These are phyloP conservation scores for Atherix ibis DNA, from an alignment of 2,888 invertebrate genomes.

Conservation along the genomic window DNA sequence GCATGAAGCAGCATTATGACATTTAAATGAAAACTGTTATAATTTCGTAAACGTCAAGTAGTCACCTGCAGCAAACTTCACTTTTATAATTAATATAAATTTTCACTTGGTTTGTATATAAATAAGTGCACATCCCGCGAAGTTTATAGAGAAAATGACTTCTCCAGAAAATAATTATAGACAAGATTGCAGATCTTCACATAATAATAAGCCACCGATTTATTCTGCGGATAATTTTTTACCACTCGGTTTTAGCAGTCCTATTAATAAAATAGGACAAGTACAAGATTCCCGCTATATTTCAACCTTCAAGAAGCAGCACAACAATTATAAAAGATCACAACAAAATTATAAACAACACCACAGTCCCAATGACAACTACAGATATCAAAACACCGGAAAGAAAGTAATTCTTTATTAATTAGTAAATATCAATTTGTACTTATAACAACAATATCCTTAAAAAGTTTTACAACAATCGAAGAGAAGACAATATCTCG, in stretches of 20 bases:
- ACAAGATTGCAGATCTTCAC: too few relatives aligned
- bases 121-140: too few relatives aligned
- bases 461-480: background rate
- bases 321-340: background rate
- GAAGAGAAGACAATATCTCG: background rate
- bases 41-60: too few relatives aligned
- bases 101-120: too few relatives aligned
- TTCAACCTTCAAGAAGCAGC: background rate
- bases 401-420: background rate
- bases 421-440: too few relatives aligned
- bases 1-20: too few relatives aligned
- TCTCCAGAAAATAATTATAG: constrained; percentile 1
- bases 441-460: background rate
- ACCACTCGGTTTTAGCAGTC: constrained; percentile 7
- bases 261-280: constrained; percentile 1
- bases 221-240: constrained; percentile 3
- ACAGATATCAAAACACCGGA: background rate
- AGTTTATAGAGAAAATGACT: too few relatives aligned
- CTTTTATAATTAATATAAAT: too few relatives aligned
- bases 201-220: constrained; percentile 1
- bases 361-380: too few relatives aligned
- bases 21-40: too few relatives aligned
- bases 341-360: background rate
- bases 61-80: too few relatives aligned
- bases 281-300: background rate